These are phyloP conservation scores for Dolichopus griseipennis DNA, from an alignment of 2,888 invertebrate genomes.

Conservation along the genomic window DNA sequence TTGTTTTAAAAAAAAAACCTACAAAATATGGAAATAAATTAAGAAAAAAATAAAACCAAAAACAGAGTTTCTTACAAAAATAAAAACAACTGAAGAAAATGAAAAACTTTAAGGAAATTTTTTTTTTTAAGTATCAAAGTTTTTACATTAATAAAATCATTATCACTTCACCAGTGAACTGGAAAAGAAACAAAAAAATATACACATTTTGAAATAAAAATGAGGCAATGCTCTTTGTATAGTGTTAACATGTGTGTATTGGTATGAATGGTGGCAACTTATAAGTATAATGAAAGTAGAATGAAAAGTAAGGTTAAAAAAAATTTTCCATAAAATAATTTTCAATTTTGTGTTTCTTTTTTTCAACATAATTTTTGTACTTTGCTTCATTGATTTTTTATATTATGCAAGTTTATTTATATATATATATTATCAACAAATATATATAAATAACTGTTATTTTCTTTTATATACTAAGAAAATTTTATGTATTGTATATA, in stretches of 20 bases:
- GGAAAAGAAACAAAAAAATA: background rate
- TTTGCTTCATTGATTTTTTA: background rate
- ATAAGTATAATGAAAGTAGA: no score
- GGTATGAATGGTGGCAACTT: no score
- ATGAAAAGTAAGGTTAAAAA: no score
- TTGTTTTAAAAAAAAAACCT: background rate
- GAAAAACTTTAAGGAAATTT: background rate
- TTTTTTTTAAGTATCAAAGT: constrained; percentile 5
- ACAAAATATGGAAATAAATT: background rate
- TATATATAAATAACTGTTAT: no score
- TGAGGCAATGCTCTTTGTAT: background rate
- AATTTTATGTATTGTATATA: no score
- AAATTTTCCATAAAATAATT: background rate
- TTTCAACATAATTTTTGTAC: background rate
- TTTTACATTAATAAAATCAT: constrained; percentile 4
- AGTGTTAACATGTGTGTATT: no score
- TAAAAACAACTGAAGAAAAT: background rate
- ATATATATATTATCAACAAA: no score
- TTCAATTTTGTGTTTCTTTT: background rate
- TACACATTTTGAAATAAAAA: background rate
- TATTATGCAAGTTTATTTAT: no score
- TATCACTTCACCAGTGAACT: constrained; percentile 3
- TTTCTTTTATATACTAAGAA: no score
- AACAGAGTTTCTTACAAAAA: background rate
- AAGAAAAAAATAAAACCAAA: background rate